Conservation (phyloP, 2,113 vertebrate species). For the Phaethon lepturus region DNA sequence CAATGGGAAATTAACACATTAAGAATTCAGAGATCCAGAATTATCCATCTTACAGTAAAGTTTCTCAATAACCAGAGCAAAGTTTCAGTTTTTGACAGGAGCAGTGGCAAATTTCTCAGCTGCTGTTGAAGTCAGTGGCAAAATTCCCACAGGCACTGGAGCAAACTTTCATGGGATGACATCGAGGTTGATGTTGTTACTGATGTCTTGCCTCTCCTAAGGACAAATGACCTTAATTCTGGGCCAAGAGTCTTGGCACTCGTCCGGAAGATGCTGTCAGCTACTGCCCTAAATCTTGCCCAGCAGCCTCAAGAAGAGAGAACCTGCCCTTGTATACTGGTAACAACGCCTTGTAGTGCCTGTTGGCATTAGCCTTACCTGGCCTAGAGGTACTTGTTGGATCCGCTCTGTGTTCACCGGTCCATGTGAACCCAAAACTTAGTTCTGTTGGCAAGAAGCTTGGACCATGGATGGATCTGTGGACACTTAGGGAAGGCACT, state of each 20-base stretch:
- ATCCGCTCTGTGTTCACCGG: background rate
- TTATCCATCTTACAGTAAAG: background rate
- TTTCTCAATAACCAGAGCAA: background rate
- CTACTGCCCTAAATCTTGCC: background rate
- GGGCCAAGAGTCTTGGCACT: background rate
- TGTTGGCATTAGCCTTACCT: background rate
- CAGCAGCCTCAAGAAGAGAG: background rate
- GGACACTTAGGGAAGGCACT: background rate
- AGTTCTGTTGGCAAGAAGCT: background rate
- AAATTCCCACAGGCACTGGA: background rate
- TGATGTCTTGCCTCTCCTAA: background rate
- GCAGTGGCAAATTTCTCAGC: background rate
- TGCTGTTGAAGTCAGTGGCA: background rate
- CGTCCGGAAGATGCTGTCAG: background rate
- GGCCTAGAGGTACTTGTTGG: background rate
- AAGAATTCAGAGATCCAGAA: background rate
- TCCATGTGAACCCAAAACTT: background rate
- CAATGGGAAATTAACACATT: background rate
- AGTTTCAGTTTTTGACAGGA: background rate
- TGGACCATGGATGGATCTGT: background rate
- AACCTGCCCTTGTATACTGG: background rate
- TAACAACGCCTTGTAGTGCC: rapidly evolving
- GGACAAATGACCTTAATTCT: background rate
- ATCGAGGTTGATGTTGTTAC: background rate
- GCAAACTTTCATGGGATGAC: background rate